These are phyloP conservation scores for Meloidogyne floridensis DNA, from an alignment of 1,140 invertebrate genomes.

Conservation along the genomic window DNA sequence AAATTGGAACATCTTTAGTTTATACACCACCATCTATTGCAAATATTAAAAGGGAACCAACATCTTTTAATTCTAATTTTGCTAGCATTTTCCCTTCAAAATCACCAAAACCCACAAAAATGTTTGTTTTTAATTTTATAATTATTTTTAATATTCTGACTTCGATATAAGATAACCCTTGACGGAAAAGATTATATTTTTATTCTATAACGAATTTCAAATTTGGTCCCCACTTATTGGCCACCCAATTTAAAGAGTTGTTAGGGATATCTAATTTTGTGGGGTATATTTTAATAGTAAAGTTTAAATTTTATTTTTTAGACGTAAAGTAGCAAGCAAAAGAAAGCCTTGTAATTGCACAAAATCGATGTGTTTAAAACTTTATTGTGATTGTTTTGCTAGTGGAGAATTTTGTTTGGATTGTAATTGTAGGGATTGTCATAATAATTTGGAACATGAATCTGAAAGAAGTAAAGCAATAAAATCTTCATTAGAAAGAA, in stretches of 20 bases:
- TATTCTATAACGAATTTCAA: no score
- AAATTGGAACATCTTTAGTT: constrained; percentile 4
- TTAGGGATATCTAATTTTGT: no score
- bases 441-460: constrained; percentile 93
- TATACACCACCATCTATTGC: constrained; percentile 8
- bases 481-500: constrained; percentile 85
- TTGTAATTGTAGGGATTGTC: constrained; percentile 97
- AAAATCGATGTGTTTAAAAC: constrained; percentile 95
- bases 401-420: constrained; percentile 98
- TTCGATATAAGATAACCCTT: no score
- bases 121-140: neutral
- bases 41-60: neutral
- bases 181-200: no score
- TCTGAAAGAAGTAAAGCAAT: constrained; percentile 90
- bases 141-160: neutral
- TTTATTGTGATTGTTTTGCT: constrained; percentile 99
- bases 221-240: no score
- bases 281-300: no score
- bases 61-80: neutral
- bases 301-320: constrained; percentile 41
- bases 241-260: no score
- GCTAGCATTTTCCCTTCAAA: neutral
- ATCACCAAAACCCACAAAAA: neutral
- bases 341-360: constrained; percentile 97
- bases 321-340: constrained; percentile 54